Conservation (phyloP, 2,888 invertebrate genomes). For the Physocephala rufipes region DNA sequence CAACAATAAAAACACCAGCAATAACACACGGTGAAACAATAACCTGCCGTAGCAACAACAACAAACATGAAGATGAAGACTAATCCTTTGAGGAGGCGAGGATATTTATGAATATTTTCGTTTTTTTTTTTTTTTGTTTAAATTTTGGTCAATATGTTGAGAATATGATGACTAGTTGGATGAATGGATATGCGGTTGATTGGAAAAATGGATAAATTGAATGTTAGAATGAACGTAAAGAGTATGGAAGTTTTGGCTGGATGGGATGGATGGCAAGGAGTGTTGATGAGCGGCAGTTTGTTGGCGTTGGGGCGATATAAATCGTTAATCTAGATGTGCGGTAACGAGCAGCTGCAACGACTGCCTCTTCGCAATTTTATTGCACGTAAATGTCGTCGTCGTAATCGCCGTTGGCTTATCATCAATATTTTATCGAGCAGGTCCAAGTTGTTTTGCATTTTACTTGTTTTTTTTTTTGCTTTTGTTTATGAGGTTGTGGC, state of each 20-base stretch:
- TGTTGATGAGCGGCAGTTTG: not conserved
- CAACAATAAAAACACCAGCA: not conserved
- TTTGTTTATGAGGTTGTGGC: constrained; percentile 10
- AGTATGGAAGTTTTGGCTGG: not conserved
- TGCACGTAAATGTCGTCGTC: constrained; percentile 17
- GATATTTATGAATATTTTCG: not conserved
- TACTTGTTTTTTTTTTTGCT: no score
- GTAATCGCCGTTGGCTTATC: constrained; percentile 8
- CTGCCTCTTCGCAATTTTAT: not conserved
- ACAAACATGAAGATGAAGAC: constrained; percentile 4
- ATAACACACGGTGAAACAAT: no score
- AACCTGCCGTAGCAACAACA: not conserved
- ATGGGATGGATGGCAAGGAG: not conserved
- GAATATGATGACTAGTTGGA: no score
- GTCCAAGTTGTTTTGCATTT: not conserved
- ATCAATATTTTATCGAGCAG: not conserved
- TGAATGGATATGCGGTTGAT: no score
- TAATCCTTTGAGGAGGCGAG: not conserved
- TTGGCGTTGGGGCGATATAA: not conserved
- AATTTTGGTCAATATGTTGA: no score
- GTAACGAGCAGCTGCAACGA: constrained; percentile 2
- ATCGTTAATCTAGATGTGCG: not conserved
- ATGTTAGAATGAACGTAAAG: not conserved
- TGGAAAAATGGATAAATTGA: no score
- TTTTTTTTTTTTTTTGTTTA: no score